These are phyloP conservation scores for Chromis chromis DNA, from an alignment of 2,797 vertebrate genomes.

Conservation along the genomic window DNA sequence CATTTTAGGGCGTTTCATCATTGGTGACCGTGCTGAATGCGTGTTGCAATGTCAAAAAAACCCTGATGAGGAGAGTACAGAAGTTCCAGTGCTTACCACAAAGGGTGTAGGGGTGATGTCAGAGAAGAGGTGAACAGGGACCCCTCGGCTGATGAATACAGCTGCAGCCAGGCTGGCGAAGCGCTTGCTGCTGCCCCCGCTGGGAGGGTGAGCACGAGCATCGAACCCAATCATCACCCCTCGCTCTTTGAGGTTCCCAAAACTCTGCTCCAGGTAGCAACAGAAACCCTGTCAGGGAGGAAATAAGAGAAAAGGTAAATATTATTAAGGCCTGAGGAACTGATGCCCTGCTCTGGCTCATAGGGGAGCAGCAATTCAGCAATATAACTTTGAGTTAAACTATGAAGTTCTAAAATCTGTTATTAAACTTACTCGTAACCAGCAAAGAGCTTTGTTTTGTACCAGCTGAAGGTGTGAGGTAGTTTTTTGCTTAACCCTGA, in stretches of 20 bases:
- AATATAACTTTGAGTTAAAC: not conserved
- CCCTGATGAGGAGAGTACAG: not conserved
- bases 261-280: constrained; percentile 90
- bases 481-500: not conserved
- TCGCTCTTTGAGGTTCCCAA: constrained; percentile 89
- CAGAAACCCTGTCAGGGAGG: constrained; percentile 90
- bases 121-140: constrained; percentile 94
- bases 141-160: constrained; percentile 89
- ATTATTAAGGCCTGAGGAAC: not conserved
- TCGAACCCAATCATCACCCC: constrained; percentile 96
- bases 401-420: not conserved
- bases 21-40: not conserved
- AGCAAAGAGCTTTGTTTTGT: not conserved
- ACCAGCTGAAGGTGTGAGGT: not conserved
- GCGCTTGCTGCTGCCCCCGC: constrained; percentile 91
- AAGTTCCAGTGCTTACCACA: constrained; percentile 85
- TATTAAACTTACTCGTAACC: not conserved
- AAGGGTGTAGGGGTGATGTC: constrained; percentile 95
- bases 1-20: not conserved
- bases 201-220: constrained; percentile 90
- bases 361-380: not conserved
- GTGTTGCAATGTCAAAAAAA: not conserved
- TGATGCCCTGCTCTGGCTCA: not conserved
- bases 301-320: not conserved
- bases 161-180: constrained; percentile 92